Percentiles rank a stretch among this genome's conserved stretches.
phyloP scores from a whole-genome alignment of 2,113 vertebrate species.

The Chamaetylas fuelleborni region DNA sequence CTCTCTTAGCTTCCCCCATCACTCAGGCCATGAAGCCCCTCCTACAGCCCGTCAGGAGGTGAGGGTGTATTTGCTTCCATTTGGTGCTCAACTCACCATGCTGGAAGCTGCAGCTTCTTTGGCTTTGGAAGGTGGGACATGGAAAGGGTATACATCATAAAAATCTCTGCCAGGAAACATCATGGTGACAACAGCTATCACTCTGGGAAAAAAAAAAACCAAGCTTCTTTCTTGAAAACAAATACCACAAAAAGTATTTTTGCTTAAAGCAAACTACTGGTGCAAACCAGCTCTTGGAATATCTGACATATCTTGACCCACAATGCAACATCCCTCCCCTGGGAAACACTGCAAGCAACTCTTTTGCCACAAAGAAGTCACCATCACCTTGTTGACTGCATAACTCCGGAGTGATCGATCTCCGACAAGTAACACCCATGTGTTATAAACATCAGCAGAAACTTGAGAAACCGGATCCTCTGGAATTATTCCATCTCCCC shows the following conservation, averaged over 20 bases:
- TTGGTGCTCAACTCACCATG: neutral
- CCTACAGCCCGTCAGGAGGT: neutral
- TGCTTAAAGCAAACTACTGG: conserved; percentile 24
- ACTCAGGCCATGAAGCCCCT: neutral
- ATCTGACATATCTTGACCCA: conserved; percentile 39
- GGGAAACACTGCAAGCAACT: conserved; percentile 17
- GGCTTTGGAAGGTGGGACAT: neutral
- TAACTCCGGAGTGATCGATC: conserved; percentile 32
- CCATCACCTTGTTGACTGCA: conserved; percentile 16
- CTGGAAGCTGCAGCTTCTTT: neutral
- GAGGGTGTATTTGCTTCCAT: neutral
- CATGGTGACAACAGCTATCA: neutral
- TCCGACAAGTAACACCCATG: conserved; percentile 3
- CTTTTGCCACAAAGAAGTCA: conserved; percentile 11
- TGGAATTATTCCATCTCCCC: neutral
- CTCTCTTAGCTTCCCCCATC: neutral
- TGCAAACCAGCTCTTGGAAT: neutral
- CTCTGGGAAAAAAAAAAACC: neutral
- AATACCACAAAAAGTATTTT: conserved; percentile 10
- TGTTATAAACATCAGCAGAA: conserved; percentile 57
- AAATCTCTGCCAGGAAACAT: neutral
- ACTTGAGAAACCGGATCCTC: conserved; percentile 44
- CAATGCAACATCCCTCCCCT: neutral
- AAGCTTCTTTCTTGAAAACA: neutral
- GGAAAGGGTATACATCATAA: neutral